Conservation (phyloP, 1,140 invertebrate genomes). For the Phthorimaea operculella region DNA sequence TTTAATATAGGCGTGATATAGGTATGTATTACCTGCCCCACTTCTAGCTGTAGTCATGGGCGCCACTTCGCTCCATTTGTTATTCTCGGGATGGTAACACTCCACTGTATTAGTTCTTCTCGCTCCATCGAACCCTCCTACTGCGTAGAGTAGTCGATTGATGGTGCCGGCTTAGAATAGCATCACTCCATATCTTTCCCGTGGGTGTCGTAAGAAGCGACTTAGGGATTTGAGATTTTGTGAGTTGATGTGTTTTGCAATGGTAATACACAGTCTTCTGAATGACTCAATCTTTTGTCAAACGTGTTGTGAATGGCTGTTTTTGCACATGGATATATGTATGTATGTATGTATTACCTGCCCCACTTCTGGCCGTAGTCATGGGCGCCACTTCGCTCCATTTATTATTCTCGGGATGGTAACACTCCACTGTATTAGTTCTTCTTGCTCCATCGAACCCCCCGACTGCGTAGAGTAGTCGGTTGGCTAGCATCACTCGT, state of each 20-base stretch:
- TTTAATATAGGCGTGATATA: no score
- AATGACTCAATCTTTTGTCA: no score
- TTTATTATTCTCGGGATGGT: slow-evolving; percentile 87
- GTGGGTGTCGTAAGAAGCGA: no score
- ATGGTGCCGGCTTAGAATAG: no score
- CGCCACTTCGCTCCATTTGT: slow-evolving; percentile 84
- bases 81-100: slow-evolving; percentile 89
- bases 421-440: slow-evolving; percentile 81
- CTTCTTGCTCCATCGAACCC: slow-evolving; percentile 78
- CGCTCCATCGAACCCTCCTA: slow-evolving; percentile 81
- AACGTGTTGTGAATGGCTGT: no score
- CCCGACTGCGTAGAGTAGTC: slow-evolving; percentile 84
- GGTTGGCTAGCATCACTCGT: no score
- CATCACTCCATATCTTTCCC: no score
- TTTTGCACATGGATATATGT: no score
- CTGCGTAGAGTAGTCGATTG: slow-evolving; percentile 84
- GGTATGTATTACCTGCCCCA: slow-evolving; percentile 87
- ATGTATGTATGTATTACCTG: no score
- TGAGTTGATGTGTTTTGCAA: no score
- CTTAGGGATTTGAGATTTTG: no score
- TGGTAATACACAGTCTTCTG: no score
- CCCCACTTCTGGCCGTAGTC: slow-evolving; percentile 84
- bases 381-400: slow-evolving; percentile 87
- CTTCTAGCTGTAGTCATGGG: slow-evolving; percentile 86
- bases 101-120: slow-evolving; percentile 77